These are phyloP conservation scores for Gobio occitaniae DNA, from an alignment of 2,797 vertebrate species.

Conservation along the genomic window DNA sequence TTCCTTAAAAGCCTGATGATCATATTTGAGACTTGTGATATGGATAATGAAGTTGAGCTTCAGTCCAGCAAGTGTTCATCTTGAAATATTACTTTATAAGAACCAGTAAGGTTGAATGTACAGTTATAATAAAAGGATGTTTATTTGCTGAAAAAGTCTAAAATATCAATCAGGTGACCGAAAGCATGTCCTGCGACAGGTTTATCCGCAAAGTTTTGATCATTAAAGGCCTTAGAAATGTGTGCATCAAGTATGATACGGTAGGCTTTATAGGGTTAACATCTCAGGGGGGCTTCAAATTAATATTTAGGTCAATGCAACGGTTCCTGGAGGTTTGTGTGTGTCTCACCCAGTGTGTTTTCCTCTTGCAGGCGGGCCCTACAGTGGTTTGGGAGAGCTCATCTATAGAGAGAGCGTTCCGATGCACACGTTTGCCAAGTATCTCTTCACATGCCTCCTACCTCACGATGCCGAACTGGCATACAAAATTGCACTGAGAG, in stretches of 20 bases:
- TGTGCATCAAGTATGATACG: background rate
- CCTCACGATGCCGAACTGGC: constrained; percentile 97
- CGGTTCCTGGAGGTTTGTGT: background rate
- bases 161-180: background rate
- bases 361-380: constrained; percentile 86
- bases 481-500: constrained; percentile 97
- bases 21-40: background rate
- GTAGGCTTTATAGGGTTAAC: background rate
- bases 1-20: no score
- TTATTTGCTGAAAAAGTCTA: background rate
- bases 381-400: constrained; percentile 95
- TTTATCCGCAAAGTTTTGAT: background rate
- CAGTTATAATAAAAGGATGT: background rate
- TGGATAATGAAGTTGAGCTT: background rate
- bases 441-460: constrained; percentile 98
- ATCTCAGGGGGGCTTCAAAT: background rate
- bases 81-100: background rate
- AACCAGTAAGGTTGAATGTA: background rate
- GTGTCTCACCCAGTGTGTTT: constrained; percentile 72
- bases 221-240: background rate
- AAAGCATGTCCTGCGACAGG: background rate
- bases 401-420: constrained; percentile 96
- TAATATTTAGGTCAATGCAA: background rate
- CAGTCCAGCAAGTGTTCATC: background rate
- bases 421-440: constrained; percentile 99